Conservation (phyloP, 2,797 vertebrate species). For the Anisognathus igniventris region DNA sequence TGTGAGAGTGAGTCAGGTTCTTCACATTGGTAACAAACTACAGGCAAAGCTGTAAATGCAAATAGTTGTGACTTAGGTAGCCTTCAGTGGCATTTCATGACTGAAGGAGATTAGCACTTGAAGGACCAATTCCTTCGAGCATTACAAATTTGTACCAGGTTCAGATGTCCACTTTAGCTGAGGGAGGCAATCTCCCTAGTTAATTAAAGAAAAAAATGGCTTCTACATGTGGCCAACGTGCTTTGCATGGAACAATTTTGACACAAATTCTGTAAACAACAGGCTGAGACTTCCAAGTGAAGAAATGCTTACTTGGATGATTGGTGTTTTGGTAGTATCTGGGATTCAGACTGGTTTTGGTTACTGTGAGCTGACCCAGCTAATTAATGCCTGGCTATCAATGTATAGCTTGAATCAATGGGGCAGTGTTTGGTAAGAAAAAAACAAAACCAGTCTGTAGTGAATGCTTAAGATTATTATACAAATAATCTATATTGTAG, state of each 20-base stretch:
- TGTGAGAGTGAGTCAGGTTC: neutral
- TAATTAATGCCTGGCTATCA: neutral
- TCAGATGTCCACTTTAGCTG: neutral
- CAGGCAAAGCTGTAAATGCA: neutral
- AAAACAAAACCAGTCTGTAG: neutral
- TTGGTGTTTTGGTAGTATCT: neutral
- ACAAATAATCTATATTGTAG: neutral
- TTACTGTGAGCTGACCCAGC: neutral
- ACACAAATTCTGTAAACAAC: neutral
- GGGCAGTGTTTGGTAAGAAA: neutral
- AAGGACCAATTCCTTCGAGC: neutral
- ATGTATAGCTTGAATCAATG: neutral
- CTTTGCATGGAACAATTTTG: neutral
- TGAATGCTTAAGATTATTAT: neutral
- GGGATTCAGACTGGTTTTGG: neutral
- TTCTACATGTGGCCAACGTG: rapidly evolving
- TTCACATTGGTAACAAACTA: neutral
- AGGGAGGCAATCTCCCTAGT: neutral
- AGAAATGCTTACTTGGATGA: neutral
- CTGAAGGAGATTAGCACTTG: neutral
- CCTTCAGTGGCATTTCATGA: neutral
- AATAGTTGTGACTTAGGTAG: neutral
- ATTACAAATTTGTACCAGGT: neutral
- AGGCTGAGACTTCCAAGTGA: neutral
- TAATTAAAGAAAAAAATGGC: neutral